Evolutionary conservation across 2,888 invertebrate genomes (phyloP).

Genomic region (Nysson spinosus): DNA sequence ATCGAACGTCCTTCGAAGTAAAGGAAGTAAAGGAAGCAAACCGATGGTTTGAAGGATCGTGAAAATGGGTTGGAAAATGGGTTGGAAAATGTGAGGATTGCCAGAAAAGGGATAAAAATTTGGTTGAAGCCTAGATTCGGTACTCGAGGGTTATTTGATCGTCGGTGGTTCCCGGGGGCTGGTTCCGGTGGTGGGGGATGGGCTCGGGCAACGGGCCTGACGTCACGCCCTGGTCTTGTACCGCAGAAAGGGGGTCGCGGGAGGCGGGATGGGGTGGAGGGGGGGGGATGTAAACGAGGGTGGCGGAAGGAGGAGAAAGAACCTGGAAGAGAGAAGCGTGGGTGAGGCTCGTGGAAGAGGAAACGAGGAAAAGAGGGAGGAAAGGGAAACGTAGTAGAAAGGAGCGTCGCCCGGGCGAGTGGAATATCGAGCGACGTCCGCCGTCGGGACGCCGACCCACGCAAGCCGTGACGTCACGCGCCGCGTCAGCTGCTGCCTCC

Average conservation of each 20-base stretch:
- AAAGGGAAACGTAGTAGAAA: conserved; percentile 44
- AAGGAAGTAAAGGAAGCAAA: too few species aligned
- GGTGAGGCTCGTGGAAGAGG: not conserved
- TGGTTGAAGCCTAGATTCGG: too few species aligned
- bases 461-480: conserved; percentile 72
- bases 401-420: conserved; percentile 72
- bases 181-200: conserved; percentile 43
- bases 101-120: too few species aligned
- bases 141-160: conserved; percentile 58
- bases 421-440: conserved; percentile 70
- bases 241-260: conserved; percentile 8
- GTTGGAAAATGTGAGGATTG: too few species aligned
- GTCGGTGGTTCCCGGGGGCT: conserved; percentile 38
- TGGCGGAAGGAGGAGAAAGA: conserved; percentile 11
- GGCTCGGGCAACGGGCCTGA: conserved; percentile 56
- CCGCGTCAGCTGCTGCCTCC: conserved; percentile 72
- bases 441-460: conserved; percentile 71
- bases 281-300: conserved; percentile 11
- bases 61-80: too few species aligned
- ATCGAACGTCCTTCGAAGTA: too few species aligned
- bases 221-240: conserved; percentile 56
- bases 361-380: conserved; percentile 13
- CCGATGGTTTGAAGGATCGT: too few species aligned
- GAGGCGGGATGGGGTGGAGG: conserved; percentile 1
- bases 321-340: conserved; percentile 34